Base-by-base conservation (phyloP, 1,140 invertebrate genomes). In the Atopsyche davidsoni region DNA sequence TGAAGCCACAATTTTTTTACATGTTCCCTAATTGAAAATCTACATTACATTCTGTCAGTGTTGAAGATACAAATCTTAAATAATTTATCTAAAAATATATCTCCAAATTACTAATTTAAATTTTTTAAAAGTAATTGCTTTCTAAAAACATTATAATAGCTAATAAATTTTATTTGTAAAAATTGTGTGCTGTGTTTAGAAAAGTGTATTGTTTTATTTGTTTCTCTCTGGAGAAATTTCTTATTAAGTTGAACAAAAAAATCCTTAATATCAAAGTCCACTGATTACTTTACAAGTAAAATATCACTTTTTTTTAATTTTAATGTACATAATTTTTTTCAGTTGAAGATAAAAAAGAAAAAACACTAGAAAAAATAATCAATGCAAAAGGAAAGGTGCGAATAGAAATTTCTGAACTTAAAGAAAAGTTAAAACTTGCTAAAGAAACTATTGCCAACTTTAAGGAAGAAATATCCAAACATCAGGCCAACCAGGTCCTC, bases 331-430 rank as follows among this genome's bases (percentile, higher is more conserved):
- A n/a, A n/a, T n/a, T 42, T 60, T 46, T 80, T 83, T 46, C 69
- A 94, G 92, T 96, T 82, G 92, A 96, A 75, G 85, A 86, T 21
- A 93, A 92, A 59, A 94, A 93, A 62, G 81, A 85, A 34, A 83
- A 84, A 50, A 87, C 89, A 0, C 60, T 92, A 36, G 81, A 86
- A 59, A 82, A 81, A 47, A 87, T 96, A 58, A 66, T 83, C 19
- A 76, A 82, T 39, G 89, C 90, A 0, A 89, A 91, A 67, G 81
- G 81, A 34, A 93, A 92, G 70, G 85, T 96, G 1, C 78, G 85
- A 56, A 69, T 73, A 31, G 92, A 96, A 69, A 93, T 97, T 36
- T 73, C 79, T 9, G 85, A 91, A 31, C 69, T 93, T 1, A 95
- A 94, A 61, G 90, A 94, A 55, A 87, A 88, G 64, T 68, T 98